These are phyloP conservation scores for Sclerurus mexicanus DNA, from an alignment of 2,113 vertebrate genomes.

Conservation along the genomic window DNA sequence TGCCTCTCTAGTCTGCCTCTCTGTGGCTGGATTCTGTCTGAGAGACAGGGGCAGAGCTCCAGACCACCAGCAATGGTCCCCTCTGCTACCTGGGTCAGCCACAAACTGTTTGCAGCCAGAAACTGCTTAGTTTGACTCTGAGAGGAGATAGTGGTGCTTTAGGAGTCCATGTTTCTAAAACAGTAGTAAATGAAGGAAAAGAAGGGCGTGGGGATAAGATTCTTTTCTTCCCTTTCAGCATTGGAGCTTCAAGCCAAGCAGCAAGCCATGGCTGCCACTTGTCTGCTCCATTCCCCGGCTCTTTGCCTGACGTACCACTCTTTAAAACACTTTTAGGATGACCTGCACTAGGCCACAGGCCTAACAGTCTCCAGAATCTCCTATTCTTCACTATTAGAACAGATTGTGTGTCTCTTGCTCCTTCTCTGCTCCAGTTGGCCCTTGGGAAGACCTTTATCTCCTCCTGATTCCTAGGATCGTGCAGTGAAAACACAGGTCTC, in stretches of 20 bases:
- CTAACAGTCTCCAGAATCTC: background rate
- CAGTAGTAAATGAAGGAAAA: background rate
- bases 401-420: background rate
- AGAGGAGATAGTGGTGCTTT: background rate
- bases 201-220: background rate
- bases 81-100: background rate
- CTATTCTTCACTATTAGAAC: background rate
- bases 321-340: background rate
- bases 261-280: background rate
- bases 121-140: background rate
- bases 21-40: background rate
- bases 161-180: background rate
- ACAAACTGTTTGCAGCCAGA: background rate
- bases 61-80: background rate
- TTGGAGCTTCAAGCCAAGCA: background rate
- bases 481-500: accelerated
- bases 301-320: background rate
- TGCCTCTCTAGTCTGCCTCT: background rate
- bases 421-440: background rate
- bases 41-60: background rate
- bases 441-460: background rate
- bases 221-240: background rate
- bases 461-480: background rate
- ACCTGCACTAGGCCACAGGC: background rate
- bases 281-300: background rate